Base-by-base conservation (phyloP, 2,797 vertebrate species). In the Xerus rutilus region DNA sequence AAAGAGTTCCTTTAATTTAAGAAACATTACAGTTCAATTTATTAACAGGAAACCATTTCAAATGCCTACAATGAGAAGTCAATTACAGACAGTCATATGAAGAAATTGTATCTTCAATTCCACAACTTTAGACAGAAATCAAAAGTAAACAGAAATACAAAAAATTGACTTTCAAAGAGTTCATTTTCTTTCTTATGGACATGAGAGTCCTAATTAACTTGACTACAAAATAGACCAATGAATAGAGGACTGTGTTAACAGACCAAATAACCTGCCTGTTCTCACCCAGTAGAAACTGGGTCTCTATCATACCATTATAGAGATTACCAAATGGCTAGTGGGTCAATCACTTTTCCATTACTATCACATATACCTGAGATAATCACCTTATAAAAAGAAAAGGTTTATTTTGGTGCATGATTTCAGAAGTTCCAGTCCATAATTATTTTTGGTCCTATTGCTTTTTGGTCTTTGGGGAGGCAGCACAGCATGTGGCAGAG, bases 31-130 rank as follows among this genome's bases (percentile, higher is more conserved):
- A 78, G 47, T 79, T 15, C 52, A 62, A 73, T 92, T 92, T 45
- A 91, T 88, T 79, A 77, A 32, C 89, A 64, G 17, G 54, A 77
- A 88, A 93, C 25, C 32, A 67, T 84, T 81, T 89, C 35, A 52
- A 49, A 17, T 20, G 39, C 59, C 78, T 83, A 47, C 28, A 62
- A 78, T n/a, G 28, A 92, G 62, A 93, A 65, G 13, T 35, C 25
- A 64, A 23, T 52, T 49, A 83, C 32, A 43, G 52, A 81, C 14
- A 81, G 30, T 18, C 30, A n/a, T 18, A 52, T 18, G 39, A 14
- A 88, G 67, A 73, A 32, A 54, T 54, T 52, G 25, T 32, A 74
- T 52, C 17, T 76, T 81, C 0, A 45, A 9, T 18, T 65, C 78
- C 43, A 45, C 32, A 83, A 23, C 35, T 70, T 77, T 43, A 54